phyloP scores from a whole-genome alignment of 1,140 invertebrate species.

The Drosophila ogumai region DNA sequence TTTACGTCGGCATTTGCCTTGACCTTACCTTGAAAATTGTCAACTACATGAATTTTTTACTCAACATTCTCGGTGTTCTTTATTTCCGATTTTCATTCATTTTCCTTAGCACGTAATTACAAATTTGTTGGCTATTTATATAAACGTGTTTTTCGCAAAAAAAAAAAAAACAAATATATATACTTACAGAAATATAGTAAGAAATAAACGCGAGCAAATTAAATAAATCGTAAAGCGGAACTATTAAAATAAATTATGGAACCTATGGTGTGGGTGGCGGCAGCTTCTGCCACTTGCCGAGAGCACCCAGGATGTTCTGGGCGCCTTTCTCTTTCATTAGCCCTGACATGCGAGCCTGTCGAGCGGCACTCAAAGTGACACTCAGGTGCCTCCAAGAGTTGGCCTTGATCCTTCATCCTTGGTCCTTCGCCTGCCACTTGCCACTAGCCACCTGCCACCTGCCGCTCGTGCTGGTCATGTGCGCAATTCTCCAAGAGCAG shows the following conservation, averaged over 20 bases:
- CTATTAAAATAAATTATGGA: slow-evolving; percentile 81
- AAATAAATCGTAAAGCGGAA: slow-evolving; percentile 75
- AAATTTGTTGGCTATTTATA: slow-evolving; percentile 68
- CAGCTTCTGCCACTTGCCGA: slow-evolving; percentile 30
- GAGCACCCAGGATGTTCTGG: neutral
- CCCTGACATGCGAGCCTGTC: slow-evolving; percentile 42
- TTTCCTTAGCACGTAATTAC: slow-evolving; percentile 62
- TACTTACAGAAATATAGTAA: slow-evolving; percentile 29
- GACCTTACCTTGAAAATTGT: slow-evolving; percentile 74
- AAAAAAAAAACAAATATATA: slow-evolving; percentile 1
- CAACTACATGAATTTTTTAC: slow-evolving; percentile 61
- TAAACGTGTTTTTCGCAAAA: slow-evolving; percentile 44
- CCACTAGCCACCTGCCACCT: slow-evolving; percentile 4
- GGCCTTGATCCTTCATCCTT: slow-evolving; percentile 12
- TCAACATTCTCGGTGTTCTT: slow-evolving; percentile 23
- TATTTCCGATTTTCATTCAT: slow-evolving; percentile 36
- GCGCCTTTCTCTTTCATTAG: slow-evolving; percentile 15
- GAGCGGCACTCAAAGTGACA: slow-evolving; percentile 12
- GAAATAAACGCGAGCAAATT: slow-evolving; percentile 38
- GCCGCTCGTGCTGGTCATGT: slow-evolving; percentile 56
- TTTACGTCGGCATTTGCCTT: slow-evolving; percentile 66
- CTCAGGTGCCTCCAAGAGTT: slow-evolving; percentile 26
- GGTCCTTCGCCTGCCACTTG: slow-evolving; percentile 1
- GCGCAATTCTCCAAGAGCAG: slow-evolving; percentile 53
- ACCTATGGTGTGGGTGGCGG: slow-evolving; percentile 44